These are phyloP conservation scores for Sternarchorhynchus goeldii DNA, from an alignment of 2,797 vertebrate genomes.

Conservation along the genomic window DNA sequence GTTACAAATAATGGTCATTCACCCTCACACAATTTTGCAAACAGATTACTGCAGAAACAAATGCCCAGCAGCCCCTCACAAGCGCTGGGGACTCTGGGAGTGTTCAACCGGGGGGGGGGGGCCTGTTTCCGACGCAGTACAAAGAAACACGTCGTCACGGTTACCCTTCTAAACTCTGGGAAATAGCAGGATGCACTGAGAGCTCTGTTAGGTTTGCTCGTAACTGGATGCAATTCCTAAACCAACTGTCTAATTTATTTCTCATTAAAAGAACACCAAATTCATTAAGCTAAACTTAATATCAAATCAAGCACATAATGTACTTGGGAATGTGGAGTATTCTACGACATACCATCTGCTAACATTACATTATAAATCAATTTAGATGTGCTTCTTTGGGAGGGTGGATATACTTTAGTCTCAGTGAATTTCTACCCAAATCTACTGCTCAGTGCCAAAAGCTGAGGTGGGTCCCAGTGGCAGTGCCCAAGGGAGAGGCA, in stretches of 20 bases:
- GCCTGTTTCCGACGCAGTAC: slow-evolving; percentile 14
- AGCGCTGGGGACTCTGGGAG: slow-evolving; percentile 24
- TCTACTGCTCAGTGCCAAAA: not conserved
- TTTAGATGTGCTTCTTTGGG: slow-evolving; percentile 6
- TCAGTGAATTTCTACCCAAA: not conserved
- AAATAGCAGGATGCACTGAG: slow-evolving; percentile 23
- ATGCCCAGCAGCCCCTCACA: not conserved
- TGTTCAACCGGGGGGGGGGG: not conserved
- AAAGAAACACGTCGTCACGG: slow-evolving; percentile 17
- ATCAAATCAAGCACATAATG: slow-evolving; percentile 24
- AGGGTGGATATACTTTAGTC: not conserved
- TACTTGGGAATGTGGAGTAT: not conserved
- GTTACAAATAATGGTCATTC: slow-evolving; percentile 43
- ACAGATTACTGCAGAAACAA: slow-evolving; percentile 35
- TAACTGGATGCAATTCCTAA: slow-evolving; percentile 10
- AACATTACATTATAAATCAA: slow-evolving; percentile 5
- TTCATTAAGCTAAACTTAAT: slow-evolving; percentile 27
- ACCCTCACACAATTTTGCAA: slow-evolving; percentile 36
- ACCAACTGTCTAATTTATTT: slow-evolving; percentile 32
- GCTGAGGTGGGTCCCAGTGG: too few relatives aligned
- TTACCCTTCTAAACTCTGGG: slow-evolving; percentile 8
- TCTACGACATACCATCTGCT: slow-evolving; percentile 25
- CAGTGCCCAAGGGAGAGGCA: too few relatives aligned
- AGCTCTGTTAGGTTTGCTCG: slow-evolving; percentile 28
- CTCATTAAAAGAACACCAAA: slow-evolving; percentile 25